A percentile compares a stretch with the other conserved stretches of the same genome.
phyloP scores from a whole-genome alignment of 2,888 invertebrate genomes.

The Drosophila mettleri region DNA sequence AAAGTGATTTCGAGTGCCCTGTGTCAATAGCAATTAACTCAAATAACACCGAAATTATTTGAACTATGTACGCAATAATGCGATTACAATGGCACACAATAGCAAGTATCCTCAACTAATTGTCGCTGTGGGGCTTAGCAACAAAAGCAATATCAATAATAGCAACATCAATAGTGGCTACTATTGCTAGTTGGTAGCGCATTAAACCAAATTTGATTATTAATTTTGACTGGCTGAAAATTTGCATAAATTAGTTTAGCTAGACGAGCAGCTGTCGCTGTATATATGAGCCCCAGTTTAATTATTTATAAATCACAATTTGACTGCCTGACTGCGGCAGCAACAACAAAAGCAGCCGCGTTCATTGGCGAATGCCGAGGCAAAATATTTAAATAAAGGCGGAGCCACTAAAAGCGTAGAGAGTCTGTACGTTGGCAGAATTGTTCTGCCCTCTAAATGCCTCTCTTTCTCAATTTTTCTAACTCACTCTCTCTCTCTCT shows the following conservation, averaged over 20 bases:
- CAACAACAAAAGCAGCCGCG: constrained; percentile 19
- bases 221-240: constrained; percentile 57
- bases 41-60: constrained; percentile 39
- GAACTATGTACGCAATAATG: constrained; percentile 48
- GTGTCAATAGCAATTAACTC: constrained; percentile 45
- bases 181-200: constrained; percentile 32
- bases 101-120: constrained; percentile 57
- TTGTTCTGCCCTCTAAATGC: not conserved
- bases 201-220: constrained; percentile 53
- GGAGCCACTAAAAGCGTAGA: constrained; percentile 50
- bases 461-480: constrained; percentile 1
- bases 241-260: constrained; percentile 64
- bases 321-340: constrained; percentile 34
- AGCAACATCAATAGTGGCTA: constrained; percentile 26
- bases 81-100: constrained; percentile 41
- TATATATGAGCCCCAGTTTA: constrained; percentile 37
- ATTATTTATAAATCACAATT: constrained; percentile 68
- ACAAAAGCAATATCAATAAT: constrained; percentile 18
- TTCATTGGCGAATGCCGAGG: constrained; percentile 62
- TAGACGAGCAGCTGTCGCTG: constrained; percentile 52
- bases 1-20: constrained; percentile 14
- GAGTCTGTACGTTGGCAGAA: not conserved
- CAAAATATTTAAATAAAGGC: constrained; percentile 59
- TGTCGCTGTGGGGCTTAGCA: constrained; percentile 40
- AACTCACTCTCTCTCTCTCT: constrained; percentile 7